These are phyloP conservation scores for Lerista edwardsae DNA, from an alignment of 2,797 vertebrate genomes.

Conservation along the genomic window DNA sequence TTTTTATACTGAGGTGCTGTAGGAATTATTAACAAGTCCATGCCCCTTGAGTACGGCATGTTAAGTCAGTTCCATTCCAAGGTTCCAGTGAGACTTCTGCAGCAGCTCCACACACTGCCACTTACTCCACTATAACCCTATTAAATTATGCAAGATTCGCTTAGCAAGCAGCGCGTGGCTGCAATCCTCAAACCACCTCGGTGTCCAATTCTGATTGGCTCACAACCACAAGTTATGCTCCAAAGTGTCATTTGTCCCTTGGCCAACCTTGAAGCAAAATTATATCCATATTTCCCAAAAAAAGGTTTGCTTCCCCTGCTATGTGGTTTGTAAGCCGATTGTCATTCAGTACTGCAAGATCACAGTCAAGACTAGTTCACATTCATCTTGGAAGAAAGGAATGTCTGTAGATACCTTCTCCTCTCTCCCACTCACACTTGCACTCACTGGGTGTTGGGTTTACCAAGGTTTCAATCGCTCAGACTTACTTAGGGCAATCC, in stretches of 20 bases:
- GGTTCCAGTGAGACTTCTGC: constrained; percentile 29
- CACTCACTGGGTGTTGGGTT: constrained; percentile 62
- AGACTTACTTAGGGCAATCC: constrained; percentile 71
- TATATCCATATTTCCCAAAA: constrained; percentile 18
- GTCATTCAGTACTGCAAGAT: constrained; percentile 51
- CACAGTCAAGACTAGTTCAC: constrained; percentile 68
- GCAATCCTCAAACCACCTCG: background rate
- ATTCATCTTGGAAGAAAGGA: constrained; percentile 57
- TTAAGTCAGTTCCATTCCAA: constrained; percentile 46
- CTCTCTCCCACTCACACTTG: constrained; percentile 53
- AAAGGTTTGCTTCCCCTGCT: constrained; percentile 38
- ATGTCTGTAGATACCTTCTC: constrained; percentile 37
- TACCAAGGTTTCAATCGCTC: constrained; percentile 67
- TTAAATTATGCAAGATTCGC: background rate
- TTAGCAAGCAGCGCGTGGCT: background rate
- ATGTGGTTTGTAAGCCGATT: constrained; percentile 26
- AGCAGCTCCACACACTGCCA: background rate
- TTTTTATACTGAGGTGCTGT: constrained; percentile 6
- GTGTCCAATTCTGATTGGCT: background rate
- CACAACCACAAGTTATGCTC: background rate
- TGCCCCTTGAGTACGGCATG: constrained; percentile 58
- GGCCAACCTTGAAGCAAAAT: constrained; percentile 23
- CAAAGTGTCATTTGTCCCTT: background rate
- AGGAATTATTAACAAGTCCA: constrained; percentile 64
- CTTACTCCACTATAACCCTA: background rate